Base-by-base conservation (phyloP, 2,797 vertebrate species). In the Leuciscus waleckii region DNA sequence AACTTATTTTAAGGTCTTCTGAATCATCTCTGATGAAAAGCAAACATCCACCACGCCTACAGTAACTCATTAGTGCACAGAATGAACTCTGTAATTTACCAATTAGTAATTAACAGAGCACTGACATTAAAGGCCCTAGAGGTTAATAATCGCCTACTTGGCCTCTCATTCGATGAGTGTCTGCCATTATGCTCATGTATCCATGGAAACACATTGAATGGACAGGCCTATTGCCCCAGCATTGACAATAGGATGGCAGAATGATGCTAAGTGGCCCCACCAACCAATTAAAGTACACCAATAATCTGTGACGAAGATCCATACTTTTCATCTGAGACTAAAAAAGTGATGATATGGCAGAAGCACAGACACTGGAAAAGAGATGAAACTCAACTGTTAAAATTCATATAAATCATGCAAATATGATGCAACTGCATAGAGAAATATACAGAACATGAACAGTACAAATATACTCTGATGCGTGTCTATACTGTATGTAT, bases 81-180 rank as follows among this genome's bases (percentile, higher is more conserved):
- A 37, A 82, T 67, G 29, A 70, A 63, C 83, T 79, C 58, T 74
- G 37, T 79, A 68, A 88, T 88, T 85, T 85, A 82, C 74, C 77
- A 78, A 85, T 85, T 79, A 82, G 75, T 67, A 88, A 83, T 81
- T 83, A 85, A 83, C 83, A 67, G 83, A 82, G 74, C 21, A 79
- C 32, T 79, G 68, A 41, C 56, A 85, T 82, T 82, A 85, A 73
- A 83, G 75, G 51, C 35, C 23, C 54, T 35, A 46, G 46, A 83
- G 79, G 79, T 77, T 88, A 79, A 75, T 88, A 77, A 82, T 79
- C 10, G 43, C 78, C 78, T 54, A 49, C 43, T 58, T 75, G 65
- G 84, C 23, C 87, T 77, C 82, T 81, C 21, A 70, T 86, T 81
- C 54, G 29, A 78, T 86, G 67, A 61, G 80, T 49, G 43, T 65